phyloP scores from a whole-genome alignment of 1,140 invertebrate species.

The Lepidostoma basale region DNA sequence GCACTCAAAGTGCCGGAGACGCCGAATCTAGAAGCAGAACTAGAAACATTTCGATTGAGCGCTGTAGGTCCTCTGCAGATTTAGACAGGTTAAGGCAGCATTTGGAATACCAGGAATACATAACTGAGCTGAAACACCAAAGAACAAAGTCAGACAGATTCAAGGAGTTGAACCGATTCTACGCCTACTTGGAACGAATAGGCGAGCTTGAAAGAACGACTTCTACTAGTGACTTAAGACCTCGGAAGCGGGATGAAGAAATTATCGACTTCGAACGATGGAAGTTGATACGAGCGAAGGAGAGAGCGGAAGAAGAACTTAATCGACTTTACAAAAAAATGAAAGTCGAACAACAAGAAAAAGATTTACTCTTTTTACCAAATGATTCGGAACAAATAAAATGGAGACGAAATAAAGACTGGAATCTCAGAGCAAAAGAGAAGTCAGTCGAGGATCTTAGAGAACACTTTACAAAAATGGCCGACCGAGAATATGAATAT shows the following conservation, averaged over 20 bases:
- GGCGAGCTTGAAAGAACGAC: conserved; percentile 80
- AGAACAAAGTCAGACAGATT: conserved; percentile 80
- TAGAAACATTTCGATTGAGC: conserved; percentile 27
- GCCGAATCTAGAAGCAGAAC: conserved; percentile 52
- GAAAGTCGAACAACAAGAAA: conserved; percentile 77
- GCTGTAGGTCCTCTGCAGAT: conserved; percentile 58
- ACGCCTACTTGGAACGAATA: conserved; percentile 83
- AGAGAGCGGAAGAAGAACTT: conserved; percentile 83
- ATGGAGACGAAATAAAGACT: conserved; percentile 76
- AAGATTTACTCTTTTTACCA: conserved; percentile 81
- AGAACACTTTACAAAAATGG: conserved; percentile 70
- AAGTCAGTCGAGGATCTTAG: conserved; percentile 86
- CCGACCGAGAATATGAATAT: conserved; percentile 55
- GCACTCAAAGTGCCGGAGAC: conserved; percentile 69
- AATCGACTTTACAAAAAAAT: conserved; percentile 78
- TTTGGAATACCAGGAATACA: conserved; percentile 72
- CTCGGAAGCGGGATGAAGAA: conserved; percentile 73
- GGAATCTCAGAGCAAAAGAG: conserved; percentile 79
- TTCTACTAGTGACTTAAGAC: conserved; percentile 71
- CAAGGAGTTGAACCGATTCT: conserved; percentile 84
- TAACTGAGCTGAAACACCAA: conserved; percentile 74
- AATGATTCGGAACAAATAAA: conserved; percentile 71
- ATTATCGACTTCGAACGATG: conserved; percentile 87
- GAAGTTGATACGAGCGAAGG: conserved; percentile 78
- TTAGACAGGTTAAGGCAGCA: conserved; percentile 55